Evolutionary conservation across 2,113 vertebrate genomes (phyloP).

Genomic region (Oreochromis tanganicae): DNA sequence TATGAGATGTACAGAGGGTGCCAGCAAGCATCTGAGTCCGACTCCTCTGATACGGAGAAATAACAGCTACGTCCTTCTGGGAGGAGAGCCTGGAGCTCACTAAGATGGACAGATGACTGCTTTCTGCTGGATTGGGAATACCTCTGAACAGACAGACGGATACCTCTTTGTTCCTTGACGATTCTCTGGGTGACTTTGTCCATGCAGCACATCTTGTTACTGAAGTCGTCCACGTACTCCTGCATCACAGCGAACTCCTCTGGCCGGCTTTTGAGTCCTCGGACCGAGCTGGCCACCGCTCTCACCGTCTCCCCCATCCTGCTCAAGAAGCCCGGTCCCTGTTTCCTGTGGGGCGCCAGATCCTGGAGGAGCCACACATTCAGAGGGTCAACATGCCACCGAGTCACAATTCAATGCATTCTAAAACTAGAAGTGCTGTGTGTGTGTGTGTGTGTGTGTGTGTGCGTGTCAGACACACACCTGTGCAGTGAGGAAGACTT

Average conservation of each 20-base stretch:
- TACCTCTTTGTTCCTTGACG: slow-evolving; percentile 88
- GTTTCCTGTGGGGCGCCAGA: slow-evolving; percentile 83
- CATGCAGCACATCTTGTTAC: slow-evolving; percentile 81
- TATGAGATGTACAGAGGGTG: not conserved
- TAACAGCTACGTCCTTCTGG: not conserved
- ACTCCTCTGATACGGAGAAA: not conserved
- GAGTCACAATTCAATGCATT: not conserved
- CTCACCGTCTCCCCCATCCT: slow-evolving; percentile 87
- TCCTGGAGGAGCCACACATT: slow-evolving; percentile 70
- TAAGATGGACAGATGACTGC: not conserved
- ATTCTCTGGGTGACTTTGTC: slow-evolving; percentile 93
- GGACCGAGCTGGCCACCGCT: slow-evolving; percentile 82
- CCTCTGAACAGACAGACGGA: not conserved
- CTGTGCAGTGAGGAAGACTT: slow-evolving; percentile 88
- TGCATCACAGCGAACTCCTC: slow-evolving; percentile 83
- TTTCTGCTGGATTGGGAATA: not conserved
- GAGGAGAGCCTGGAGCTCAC: not conserved
- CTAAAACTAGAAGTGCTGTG: not conserved
- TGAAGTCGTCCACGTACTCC: slow-evolving; percentile 84
- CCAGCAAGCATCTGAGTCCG: not conserved
- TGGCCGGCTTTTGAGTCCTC: slow-evolving; percentile 82
- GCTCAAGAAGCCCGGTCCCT: slow-evolving; percentile 85
- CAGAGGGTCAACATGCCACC: not conserved
- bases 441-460: not conserved
- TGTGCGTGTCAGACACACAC: not conserved